Percentiles rank a stretch among this genome's conserved stretches.
Conservation (phyloP, 2,797 vertebrate species). For the Lates japonicus region DNA sequence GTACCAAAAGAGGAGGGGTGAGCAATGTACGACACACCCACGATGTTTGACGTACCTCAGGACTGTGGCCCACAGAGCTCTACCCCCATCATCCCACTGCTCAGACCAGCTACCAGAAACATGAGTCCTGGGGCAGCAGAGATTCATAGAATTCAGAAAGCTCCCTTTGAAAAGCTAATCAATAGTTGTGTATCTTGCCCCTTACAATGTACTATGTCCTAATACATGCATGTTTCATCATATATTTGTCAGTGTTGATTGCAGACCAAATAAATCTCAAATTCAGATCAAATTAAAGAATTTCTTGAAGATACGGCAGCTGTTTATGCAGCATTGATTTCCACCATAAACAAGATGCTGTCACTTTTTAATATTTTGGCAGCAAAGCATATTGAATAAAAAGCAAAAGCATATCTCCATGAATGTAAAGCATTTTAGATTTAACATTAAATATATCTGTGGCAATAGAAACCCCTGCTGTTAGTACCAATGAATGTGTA, state of each 20-base stretch:
- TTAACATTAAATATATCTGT: not conserved
- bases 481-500: not conserved
- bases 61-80: constrained; percentile 10
- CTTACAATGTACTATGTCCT: not conserved
- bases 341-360: not conserved
- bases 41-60: constrained; percentile 11
- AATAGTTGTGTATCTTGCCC: constrained; percentile 25
- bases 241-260: constrained; percentile 15
- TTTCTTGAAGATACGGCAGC: not conserved
- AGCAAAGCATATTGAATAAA: no score
- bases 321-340: not conserved
- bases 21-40: not conserved
- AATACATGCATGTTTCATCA: not conserved
- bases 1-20: constrained; percentile 21
- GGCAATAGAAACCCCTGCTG: not conserved
- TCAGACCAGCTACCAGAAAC: constrained; percentile 9
- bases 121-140: not conserved
- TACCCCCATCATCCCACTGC: not conserved
- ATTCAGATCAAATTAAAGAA: constrained; percentile 63
- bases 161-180: constrained; percentile 29
- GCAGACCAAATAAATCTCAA: not conserved
- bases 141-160: constrained; percentile 37
- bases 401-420: no score
- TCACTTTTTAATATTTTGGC: not conserved
- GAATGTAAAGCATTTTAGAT: no score